A percentile compares a stretch with the other conserved stretches of the same genome.
These are phyloP conservation scores for Zaprionus inermis DNA, from an alignment of 1,140 invertebrate genomes.

Conservation along the genomic window DNA sequence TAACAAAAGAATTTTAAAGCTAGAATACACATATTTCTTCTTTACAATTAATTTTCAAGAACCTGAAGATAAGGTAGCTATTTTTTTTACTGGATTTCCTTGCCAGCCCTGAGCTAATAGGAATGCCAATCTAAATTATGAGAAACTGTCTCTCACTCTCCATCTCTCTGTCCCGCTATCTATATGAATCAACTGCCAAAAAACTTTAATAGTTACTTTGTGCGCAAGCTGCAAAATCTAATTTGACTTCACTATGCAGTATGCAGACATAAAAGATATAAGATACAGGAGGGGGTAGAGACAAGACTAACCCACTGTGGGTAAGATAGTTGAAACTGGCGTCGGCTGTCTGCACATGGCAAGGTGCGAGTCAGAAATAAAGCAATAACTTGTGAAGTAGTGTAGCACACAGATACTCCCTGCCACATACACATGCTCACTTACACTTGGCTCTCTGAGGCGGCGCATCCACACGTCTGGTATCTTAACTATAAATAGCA, in stretches of 20 bases:
- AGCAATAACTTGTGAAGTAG: conserved; percentile 72
- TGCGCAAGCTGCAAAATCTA: conserved; percentile 66
- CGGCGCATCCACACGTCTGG: conserved; percentile 75
- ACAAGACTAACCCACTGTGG: conserved; percentile 6
- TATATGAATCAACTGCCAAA: conserved; percentile 59
- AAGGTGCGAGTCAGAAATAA: conserved; percentile 67
- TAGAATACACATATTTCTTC: too few relatives aligned
- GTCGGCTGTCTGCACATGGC: not conserved
- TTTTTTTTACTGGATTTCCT: too few relatives aligned
- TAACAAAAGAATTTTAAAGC: not conserved
- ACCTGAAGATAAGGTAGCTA: too few relatives aligned
- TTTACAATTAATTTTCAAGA: too few relatives aligned
- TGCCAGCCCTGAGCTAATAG: conserved; percentile 26
- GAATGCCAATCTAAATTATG: conserved; percentile 73
- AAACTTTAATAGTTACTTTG: conserved; percentile 72
- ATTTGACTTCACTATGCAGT: conserved; percentile 54
- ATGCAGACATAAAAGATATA: conserved; percentile 1
- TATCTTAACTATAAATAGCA: conserved; percentile 83
- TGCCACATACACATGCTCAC: conserved; percentile 35
- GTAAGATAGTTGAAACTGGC: conserved; percentile 26
- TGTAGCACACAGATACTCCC: conserved; percentile 22
- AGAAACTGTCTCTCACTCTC: conserved; percentile 17
- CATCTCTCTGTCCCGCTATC: not conserved
- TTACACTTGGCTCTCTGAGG: conserved; percentile 49
- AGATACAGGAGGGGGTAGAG: not conserved